Evolutionary conservation across 2,888 invertebrate species (phyloP).

Genomic region (Morinoia aosen): DNA sequence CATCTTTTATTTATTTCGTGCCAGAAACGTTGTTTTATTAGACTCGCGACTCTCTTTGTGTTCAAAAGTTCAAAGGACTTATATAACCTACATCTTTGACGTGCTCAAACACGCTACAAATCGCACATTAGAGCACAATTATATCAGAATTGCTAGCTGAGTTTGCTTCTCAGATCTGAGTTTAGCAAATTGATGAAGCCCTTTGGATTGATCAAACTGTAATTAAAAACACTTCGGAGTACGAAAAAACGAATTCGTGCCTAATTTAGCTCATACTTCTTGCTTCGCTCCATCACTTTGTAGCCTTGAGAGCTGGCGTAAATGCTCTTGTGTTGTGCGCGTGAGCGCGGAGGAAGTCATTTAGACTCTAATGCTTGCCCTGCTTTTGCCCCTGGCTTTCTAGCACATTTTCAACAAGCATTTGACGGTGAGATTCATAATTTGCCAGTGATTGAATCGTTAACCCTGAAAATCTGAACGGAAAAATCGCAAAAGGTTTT

Average conservation of each 20-base stretch:
- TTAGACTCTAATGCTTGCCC: neutral
- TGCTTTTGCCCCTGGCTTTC: neutral
- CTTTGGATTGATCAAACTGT: neutral
- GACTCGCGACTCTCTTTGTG: neutral
- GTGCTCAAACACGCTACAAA: neutral
- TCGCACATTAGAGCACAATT: neutral
- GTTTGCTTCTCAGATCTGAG: neutral
- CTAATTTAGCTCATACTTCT: neutral
- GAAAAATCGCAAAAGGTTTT: too few relatives aligned
- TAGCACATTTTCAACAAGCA: neutral
- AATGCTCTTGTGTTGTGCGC: neutral
- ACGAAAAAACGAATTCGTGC: neutral
- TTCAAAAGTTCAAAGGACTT: neutral
- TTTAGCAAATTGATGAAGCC: neutral
- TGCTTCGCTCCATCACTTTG: neutral
- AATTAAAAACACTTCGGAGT: neutral
- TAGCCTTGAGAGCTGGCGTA: neutral
- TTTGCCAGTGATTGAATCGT: too few relatives aligned
- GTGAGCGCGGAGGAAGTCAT: neutral
- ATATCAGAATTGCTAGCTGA: neutral
- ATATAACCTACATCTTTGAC: neutral
- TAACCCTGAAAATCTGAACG: too few relatives aligned
- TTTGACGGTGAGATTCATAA: neutral
- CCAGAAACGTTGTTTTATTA: neutral
- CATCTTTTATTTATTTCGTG: neutral